Conservation (phyloP, 2,113 vertebrate genomes). For the Tauraco erythrolophus region DNA sequence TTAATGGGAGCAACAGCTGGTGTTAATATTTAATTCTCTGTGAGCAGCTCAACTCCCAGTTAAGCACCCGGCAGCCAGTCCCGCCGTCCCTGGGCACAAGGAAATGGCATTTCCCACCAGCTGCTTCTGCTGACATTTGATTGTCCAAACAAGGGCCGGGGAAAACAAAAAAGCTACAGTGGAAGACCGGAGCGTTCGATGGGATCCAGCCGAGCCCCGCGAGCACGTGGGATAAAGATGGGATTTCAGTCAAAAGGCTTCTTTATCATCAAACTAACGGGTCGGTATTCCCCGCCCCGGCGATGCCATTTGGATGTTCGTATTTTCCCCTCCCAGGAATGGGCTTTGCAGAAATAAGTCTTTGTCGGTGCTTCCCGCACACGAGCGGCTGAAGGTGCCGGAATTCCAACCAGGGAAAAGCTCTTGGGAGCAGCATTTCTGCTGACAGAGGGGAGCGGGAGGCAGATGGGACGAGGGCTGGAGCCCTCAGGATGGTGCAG, state of each 20-base stretch:
- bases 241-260: neutral
- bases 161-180: neutral
- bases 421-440: neutral
- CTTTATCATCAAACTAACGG: neutral
- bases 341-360: neutral
- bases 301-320: neutral
- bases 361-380: neutral
- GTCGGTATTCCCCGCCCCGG: neutral
- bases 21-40: neutral
- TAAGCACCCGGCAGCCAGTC: neutral
- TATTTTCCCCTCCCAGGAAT: neutral
- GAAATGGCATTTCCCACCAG: neutral
- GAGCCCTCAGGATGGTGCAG: neutral
- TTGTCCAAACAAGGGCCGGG: neutral
- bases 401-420: too few relatives aligned
- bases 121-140: neutral
- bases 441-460: too few relatives aligned
- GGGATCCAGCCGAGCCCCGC: neutral
- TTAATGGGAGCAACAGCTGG: neutral
- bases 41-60: neutral
- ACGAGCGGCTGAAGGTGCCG: neutral
- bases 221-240: neutral
- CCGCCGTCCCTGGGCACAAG: neutral
- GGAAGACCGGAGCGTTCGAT: neutral
- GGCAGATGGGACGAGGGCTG: neutral